Conservation (phyloP, 1,140 invertebrate species). For the Papilio glaucus region DNA sequence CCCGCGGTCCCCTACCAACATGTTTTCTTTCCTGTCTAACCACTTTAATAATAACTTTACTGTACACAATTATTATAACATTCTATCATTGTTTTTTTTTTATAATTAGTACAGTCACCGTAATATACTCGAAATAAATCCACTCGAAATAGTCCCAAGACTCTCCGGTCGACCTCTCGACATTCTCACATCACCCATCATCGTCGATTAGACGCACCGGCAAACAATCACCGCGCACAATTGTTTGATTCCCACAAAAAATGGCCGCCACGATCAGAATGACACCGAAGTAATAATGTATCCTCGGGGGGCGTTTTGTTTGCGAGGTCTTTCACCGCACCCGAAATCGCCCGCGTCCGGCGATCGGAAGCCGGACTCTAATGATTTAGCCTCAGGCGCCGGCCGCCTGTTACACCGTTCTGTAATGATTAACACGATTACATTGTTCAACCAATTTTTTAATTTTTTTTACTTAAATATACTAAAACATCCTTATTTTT, state of each 20-base stretch:
- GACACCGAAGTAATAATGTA: constrained; percentile 4
- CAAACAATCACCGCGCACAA: background rate
- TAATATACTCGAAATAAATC: background rate
- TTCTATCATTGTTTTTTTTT: too few relatives aligned
- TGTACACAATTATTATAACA: background rate
- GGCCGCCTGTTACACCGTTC: constrained; percentile 50
- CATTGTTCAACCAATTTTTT: too few relatives aligned
- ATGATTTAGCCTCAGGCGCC: constrained; percentile 56
- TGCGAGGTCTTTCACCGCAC: constrained; percentile 65
- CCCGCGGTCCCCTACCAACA: background rate
- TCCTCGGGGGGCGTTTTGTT: constrained; percentile 36
- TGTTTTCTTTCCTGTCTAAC: background rate
- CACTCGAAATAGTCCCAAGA: background rate
- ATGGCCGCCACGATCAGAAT: background rate
- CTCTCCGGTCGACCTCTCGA: background rate
- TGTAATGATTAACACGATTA: background rate
- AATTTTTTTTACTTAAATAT: too few relatives aligned
- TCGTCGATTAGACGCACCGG: background rate
- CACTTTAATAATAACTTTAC: background rate
- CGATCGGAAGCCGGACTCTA: constrained; percentile 47
- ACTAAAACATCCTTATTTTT: too few relatives aligned
- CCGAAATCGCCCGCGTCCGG: constrained; percentile 60
- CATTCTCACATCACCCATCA: background rate
- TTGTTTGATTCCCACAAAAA: constrained; percentile 29
- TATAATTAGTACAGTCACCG: too few relatives aligned